Percentiles rank a stretch among this genome's conserved stretches.
phyloP scores from a whole-genome alignment of 1,140 invertebrate genomes.

The Phthorimaea operculella region DNA sequence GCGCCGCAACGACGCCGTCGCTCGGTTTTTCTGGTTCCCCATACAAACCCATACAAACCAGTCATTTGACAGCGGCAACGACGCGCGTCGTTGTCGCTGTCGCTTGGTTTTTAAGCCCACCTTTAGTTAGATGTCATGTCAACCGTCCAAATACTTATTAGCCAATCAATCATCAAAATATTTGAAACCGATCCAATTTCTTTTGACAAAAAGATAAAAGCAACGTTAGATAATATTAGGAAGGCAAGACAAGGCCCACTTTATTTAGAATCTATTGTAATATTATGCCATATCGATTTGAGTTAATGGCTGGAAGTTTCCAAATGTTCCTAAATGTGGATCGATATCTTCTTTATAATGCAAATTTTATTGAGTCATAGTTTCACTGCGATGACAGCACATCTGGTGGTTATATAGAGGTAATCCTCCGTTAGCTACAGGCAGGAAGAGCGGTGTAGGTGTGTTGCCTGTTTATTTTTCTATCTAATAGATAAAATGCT shows the following conservation, averaged over 20 bases:
- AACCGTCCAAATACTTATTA: background rate
- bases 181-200: background rate
- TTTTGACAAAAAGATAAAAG: background rate
- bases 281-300: constrained; percentile 1
- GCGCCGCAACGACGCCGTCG: no score
- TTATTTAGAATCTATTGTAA: background rate
- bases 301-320: background rate
- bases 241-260: background rate
- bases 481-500: no score
- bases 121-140: background rate
- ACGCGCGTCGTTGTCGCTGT: no score
- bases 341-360: constrained; percentile 36
- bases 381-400: constrained; percentile 3
- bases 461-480: no score
- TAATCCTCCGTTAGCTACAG: no score
- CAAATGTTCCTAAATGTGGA: constrained; percentile 23
- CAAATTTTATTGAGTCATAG: constrained; percentile 38
- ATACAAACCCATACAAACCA: no score
- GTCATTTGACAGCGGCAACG: no score
- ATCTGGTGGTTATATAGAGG: no score
- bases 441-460: no score
- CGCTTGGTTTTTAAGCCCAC: no score
- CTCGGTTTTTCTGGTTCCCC: no score
- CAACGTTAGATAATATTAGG: background rate
- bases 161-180: background rate